Base-by-base conservation (phyloP, 1,140 invertebrate species). In the Potamilus streckersoni region DNA sequence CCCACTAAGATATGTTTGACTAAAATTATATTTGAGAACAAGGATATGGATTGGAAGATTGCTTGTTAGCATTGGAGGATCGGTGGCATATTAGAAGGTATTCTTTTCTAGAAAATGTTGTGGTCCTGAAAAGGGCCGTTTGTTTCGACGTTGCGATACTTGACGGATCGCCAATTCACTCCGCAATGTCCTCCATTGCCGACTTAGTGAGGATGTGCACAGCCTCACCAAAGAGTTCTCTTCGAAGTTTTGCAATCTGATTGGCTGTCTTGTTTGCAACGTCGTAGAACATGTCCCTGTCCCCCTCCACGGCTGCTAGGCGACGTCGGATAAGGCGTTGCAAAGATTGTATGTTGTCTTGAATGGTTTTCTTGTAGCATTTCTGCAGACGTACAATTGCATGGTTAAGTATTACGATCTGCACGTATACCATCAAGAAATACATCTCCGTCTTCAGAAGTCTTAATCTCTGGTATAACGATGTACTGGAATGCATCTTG, bases 261-360 rank as follows among this genome's bases (percentile, higher is more conserved):
- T 27, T 27, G 27, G 1, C 27, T 27, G 27, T 27, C 1, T 27
- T 27, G 27, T 27, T 2, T 27, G 27, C 27, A 2, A 2, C 1
- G 27, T 27, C 27, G 27, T 27, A 27, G 27, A 27, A 27, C 27
- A 27, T 27, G 27, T 82, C 81, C 31, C 79, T 70, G 20, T 78
- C 69, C 19, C 83, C 81, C 65, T 84, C 80, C 13, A 80, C 49
- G 16, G 76, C 78, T 23, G 81, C 79, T 27, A 83, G 66, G 58
- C 78, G 74, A 27, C 81, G 69, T 55, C 78, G 78, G 17, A 73
- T 31, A 49, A 74, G 72, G 76, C 81, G 81, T 80, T 2, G 78
- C 69, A 81, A 83, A 4, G 64, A 72, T 31, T 73, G 71, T 3
- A 72, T 60, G 66, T 76, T 74, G 8, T 69, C 72, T 31, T 31